A percentile compares a stretch with the other conserved stretches of the same genome.
Conservation (phyloP, 2,797 vertebrate species). For the Sardinella longiceps region DNA sequence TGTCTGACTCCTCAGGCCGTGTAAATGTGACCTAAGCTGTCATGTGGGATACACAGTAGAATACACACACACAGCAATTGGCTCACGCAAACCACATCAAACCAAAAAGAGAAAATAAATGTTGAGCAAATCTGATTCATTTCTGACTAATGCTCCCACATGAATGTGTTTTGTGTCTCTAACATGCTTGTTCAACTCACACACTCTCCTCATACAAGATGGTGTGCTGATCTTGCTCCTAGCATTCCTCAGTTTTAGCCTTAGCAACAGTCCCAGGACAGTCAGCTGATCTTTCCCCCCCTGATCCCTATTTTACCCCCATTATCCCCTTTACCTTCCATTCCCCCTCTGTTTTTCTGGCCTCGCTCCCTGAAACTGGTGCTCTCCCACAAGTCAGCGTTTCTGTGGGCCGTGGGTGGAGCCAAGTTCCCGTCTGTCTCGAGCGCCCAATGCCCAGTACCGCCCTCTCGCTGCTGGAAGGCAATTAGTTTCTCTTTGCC, state of each 20-base stretch:
- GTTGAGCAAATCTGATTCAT: no score
- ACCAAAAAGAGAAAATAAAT: neutral
- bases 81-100: neutral
- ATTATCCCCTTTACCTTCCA: neutral
- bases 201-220: neutral
- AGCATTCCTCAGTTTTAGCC: neutral
- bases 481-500: slow-evolving; percentile 62
- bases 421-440: neutral
- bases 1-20: neutral
- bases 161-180: neutral
- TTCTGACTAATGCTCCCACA: neutral
- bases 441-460: neutral
- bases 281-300: neutral
- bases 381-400: neutral
- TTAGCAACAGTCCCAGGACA: neutral
- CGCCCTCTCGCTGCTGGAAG: slow-evolving; percentile 51
- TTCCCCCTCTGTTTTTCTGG: neutral
- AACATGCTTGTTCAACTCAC: neutral
- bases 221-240: neutral
- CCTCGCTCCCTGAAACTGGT: neutral
- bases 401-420: neutral
- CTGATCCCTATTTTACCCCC: neutral
- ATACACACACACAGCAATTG: neutral
- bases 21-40: neutral
- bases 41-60: neutral